Conservation (phyloP, 1,140 invertebrate genomes). For the Laupala kohalensis region DNA sequence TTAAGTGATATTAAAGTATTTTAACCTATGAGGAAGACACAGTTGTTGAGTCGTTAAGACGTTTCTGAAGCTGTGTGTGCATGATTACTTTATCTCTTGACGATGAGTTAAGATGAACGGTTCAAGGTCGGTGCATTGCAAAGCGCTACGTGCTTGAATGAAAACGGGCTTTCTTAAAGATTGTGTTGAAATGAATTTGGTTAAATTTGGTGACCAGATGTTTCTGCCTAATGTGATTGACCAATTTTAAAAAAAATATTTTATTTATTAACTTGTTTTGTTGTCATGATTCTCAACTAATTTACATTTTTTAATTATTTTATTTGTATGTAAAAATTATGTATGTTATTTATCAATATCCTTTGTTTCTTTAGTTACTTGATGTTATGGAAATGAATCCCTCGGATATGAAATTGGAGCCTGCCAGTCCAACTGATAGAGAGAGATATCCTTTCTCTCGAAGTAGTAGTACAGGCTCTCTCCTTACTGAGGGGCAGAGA, state of each 20-base stretch:
- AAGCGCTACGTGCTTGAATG: neutral
- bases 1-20: neutral
- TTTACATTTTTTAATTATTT: too few relatives aligned
- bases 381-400: constrained; percentile 9
- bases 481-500: constrained; percentile 65
- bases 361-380: neutral
- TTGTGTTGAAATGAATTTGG: neutral
- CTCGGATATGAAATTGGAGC: constrained; percentile 44
- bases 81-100: neutral
- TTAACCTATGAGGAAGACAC: neutral
- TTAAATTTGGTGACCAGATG: neutral
- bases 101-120: neutral
- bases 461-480: constrained; percentile 69
- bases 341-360: neutral
- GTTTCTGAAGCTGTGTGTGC: neutral
- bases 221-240: neutral
- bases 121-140: neutral
- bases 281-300: too few relatives aligned
- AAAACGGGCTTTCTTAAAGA: too few relatives aligned
- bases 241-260: too few relatives aligned
- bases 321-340: too few relatives aligned
- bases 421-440: constrained; percentile 48
- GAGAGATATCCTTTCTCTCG: constrained; percentile 54
- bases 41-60: neutral
- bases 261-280: too few relatives aligned